phyloP scores from a whole-genome alignment of 2,113 vertebrate species.

The Boulengeromyrus knoepffleri region DNA sequence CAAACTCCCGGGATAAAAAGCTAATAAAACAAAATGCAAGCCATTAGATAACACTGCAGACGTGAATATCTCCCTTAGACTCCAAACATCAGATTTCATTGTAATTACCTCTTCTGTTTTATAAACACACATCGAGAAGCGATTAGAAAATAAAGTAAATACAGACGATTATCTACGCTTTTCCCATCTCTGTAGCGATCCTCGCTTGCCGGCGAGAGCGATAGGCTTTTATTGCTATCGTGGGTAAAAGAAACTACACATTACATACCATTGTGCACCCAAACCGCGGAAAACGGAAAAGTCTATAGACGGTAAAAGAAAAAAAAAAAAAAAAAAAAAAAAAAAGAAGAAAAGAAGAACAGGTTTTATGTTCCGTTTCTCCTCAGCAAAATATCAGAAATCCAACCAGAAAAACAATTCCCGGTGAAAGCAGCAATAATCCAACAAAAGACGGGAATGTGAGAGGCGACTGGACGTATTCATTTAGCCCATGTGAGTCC shows the following conservation, averaged over 20 bases:
- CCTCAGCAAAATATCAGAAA: slow-evolving; percentile 1
- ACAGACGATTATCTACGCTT: background rate
- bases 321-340: background rate
- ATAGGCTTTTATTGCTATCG: background rate
- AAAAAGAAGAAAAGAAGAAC: background rate
- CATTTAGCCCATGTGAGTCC: slow-evolving; percentile 17
- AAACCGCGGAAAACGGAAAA: background rate
- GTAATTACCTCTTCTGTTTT: background rate
- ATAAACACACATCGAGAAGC: background rate
- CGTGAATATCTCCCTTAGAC: background rate
- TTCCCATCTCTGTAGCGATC: background rate
- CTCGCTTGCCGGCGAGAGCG: background rate
- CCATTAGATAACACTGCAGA: slow-evolving; percentile 6
- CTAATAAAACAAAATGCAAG: background rate
- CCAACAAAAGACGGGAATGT: slow-evolving; percentile 10
- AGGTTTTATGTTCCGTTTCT: background rate
- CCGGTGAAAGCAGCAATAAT: slow-evolving; percentile 1
- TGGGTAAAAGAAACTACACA: background rate
- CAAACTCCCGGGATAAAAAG: background rate
- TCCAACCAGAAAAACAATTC: slow-evolving; percentile 7
- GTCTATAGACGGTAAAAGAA: background rate
- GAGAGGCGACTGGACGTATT: slow-evolving; percentile 8
- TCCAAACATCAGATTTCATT: background rate
- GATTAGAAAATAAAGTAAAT: background rate
- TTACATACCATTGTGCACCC: slow-evolving; percentile 14